A percentile compares a stretch with the other conserved stretches of the same genome.
Evolutionary conservation across 2,797 vertebrate species (phyloP).

Genomic region (Vireo griseus): DNA sequence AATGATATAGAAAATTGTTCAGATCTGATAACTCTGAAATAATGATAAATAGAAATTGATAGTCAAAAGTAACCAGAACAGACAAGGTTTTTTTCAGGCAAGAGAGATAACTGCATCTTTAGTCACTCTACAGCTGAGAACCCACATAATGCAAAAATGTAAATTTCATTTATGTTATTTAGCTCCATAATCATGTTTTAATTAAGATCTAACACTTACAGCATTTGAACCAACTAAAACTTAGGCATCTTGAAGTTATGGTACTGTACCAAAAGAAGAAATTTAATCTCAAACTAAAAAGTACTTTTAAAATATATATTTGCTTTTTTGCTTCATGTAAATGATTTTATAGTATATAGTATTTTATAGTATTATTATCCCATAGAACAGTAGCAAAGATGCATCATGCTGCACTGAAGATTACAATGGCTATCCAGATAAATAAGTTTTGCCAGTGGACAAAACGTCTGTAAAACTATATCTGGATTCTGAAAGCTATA

Average conservation of each 20-base stretch:
- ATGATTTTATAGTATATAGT: no score
- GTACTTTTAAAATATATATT: background rate
- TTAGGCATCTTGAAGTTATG: background rate
- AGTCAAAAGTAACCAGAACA: background rate
- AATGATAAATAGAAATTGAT: background rate
- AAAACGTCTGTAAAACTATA: background rate
- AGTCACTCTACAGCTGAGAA: background rate
- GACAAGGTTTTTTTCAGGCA: background rate
- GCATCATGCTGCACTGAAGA: background rate
- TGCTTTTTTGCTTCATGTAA: background rate
- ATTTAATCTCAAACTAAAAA: background rate
- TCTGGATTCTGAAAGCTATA: background rate
- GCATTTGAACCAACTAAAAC: background rate
- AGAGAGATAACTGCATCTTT: background rate
- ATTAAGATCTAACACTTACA: background rate
- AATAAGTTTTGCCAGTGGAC: background rate
- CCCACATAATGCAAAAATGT: background rate
- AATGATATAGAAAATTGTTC: background rate
- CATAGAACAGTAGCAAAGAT: background rate
- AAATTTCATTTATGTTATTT: background rate
- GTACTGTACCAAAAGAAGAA: background rate
- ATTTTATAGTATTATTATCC: background rate
- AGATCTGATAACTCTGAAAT: background rate
- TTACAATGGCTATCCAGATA: background rate
- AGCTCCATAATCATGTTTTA: background rate